phyloP scores from a whole-genome alignment of 2,113 vertebrate genomes.

The Misgurnus mizolepis region DNA sequence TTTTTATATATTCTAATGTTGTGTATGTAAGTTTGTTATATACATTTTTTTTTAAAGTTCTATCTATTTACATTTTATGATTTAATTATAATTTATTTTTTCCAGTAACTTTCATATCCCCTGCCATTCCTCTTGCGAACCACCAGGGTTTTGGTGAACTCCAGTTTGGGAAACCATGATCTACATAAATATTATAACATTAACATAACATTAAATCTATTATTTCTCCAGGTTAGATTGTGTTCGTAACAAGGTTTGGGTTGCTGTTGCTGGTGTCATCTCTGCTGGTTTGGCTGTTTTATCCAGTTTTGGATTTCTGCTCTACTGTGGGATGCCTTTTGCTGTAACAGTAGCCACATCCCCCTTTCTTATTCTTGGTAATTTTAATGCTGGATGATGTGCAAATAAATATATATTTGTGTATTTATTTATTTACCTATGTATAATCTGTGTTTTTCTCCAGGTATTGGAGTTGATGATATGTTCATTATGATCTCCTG shows the following conservation, averaged over 20 bases:
- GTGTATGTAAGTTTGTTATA: no score
- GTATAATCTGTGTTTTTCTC: background rate
- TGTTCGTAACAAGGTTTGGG: slow-evolving; percentile 61
- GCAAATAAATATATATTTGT: no score
- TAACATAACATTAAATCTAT: background rate
- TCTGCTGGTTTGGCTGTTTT: slow-evolving; percentile 71
- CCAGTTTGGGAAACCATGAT: background rate
- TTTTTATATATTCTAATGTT: no score
- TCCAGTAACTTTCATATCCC: no score
- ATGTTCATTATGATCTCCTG: slow-evolving; percentile 80
- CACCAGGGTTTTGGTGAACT: no score
- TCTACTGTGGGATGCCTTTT: slow-evolving; percentile 72
- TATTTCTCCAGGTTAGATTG: slow-evolving; percentile 64
- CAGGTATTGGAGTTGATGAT: slow-evolving; percentile 79
- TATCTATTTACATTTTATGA: no score
- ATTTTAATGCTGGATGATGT: background rate
- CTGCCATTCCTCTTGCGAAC: no score
- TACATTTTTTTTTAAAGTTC: no score
- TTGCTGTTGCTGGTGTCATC: slow-evolving; percentile 64
- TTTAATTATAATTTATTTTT: no score
- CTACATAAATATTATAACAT: background rate
- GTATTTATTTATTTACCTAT: background rate
- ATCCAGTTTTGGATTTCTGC: slow-evolving; percentile 73
- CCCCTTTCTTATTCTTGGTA: slow-evolving; percentile 78
- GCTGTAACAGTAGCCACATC: slow-evolving; percentile 71